Evolutionary conservation across 2,797 vertebrate genomes (phyloP), one percentile per base, ranked within the genome.

Genomic region (Phoebastria nigripes): DNA sequence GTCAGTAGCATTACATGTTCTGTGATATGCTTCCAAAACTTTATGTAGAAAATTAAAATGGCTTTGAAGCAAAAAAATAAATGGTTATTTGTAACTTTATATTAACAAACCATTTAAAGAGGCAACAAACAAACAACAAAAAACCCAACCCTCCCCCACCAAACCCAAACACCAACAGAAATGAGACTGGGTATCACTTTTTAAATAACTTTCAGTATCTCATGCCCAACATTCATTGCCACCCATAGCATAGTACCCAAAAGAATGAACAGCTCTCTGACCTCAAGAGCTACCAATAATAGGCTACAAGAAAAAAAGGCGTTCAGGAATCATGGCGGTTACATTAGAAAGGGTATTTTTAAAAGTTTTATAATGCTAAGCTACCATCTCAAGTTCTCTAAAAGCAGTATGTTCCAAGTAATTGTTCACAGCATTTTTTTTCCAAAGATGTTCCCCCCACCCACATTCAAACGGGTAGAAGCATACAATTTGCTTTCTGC

Each of bases 161-260:
- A 54, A 82, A 59, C 13, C 21, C 42, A 61, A 83, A 65, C 18
- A 47, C 12, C 24, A 62, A 59, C 9, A 89, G 28, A 78, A 86
- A 33, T 28, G 11, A 87, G 39, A 29, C 15, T 47, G 58, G 54
- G 0, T 76, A 74, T 76, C 46, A 54, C 26, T 44, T 72, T 49
- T 46, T 22, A 39, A 78, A 44, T 56, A 71, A 26, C 58, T 74
- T 24, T 26, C 3, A 2, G 20, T 28, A 13, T 22, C 76, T 55
- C 2, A 0, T 18, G 47, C 28, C 51, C 55, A 58, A 56, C 41
- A 29, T 0, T 6, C 33, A 14, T 6, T n/a, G 41, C 44, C 56
- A 87, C 46, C 7, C 25, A 3, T 1, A 47, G 54, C 26, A 76
- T 1, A 58, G n/a, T 15, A 28, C 12, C 51, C 47, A 52, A 59